Evolutionary conservation across 92 coral and sea anemone genomes (phyloP), one percentile per base, ranked within the genome.

Genomic region (Plumapathes pennacea): DNA sequence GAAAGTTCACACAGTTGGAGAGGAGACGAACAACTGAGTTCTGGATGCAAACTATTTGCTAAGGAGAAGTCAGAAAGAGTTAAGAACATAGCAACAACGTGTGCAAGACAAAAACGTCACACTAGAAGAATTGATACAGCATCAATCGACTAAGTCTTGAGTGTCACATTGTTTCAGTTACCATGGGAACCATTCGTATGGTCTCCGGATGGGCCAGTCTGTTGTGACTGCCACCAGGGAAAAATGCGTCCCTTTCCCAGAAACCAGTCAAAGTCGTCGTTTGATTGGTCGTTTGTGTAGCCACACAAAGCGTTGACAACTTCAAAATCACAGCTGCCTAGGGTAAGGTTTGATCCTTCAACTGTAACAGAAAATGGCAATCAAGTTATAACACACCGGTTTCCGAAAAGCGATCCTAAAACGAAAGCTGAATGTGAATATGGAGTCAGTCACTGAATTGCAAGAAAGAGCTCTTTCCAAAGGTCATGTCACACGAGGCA

Each of bases 311-410:
- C 62, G 40, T 50, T 42, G 2, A 33, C 65, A 5, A 6, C 28
- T 19, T 80, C 86, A 54, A 80, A 80, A 37, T 69, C 64, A 64
- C 86, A 80, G 64, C 39, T 51, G 6, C 76, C 86, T 18, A 69
- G 61, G 25, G 14, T 46, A 9, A 44, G 10, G 46, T 21, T 14
- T 10, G 13, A 21, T 4, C 17, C 33, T 55, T 9, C 31, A 15
- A 31, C 29, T 25, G 15, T 20, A 40, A 23, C 2, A 45, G 8
- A 23, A 24, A 13, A 15, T 3, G 9, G 27, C 0, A 15, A 21
- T n/a, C 12, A 15, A 13, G 11, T n/a, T 17, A 12, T 2, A 52
- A 14, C 7, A 24, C 5, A 13, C 17, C 4, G 1, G 2, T 7
- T 29, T 29, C 21, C 10, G 18, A 18, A 17, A 25, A 48, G 17